Base-by-base conservation (phyloP, 92 coral and sea anemone species). In the Diadumene lineata region DNA sequence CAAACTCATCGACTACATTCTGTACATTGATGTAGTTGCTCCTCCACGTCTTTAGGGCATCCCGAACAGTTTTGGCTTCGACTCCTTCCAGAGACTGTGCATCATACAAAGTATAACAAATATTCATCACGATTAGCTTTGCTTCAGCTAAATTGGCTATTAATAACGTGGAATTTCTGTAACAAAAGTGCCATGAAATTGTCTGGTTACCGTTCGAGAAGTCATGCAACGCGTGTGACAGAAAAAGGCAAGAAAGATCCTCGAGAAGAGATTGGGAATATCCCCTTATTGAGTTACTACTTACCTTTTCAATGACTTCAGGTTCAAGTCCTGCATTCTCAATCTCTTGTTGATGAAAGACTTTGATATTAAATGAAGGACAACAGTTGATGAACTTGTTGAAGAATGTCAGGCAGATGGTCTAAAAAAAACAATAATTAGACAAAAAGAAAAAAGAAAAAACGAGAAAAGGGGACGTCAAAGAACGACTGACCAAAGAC, bases 291-390 rank as follows among this genome's bases (percentile, higher is more conserved):
- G 48, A 38, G 13, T 6, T 38, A 38, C 46, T 21, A 24, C 61
- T 56, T 60, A 94, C 98, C 92, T 90, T 69, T 73, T 94, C 98
- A 69, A 89, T 34, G 17, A 87, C 83, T 58, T 92, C 96, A 68
- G 89, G 87, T 67, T 90, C 97, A 60, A 94, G 81, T 13, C 98
- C 97, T 21, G 98, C 98, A 64, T 88, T 86, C 44, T 90, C 93
- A 25, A 94, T 74, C 62, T 94, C 94, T 75, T 94, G 98, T 43
- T 94, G 98, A 58, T 94, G 97, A 50, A 83, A 94, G 4, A 94
- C 93, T 62, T 92, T 90, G 68, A 77, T 78, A 75, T 94, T 94
- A 80, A 92, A 89, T 23, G 97, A 80, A 4, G 98, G 89, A 6
- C 92, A 80, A 22, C 87, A 87, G 58, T 81, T 84, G 46, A 92